Base-by-base conservation (phyloP, 2,888 invertebrate genomes). In the Keiferia lycopersicella region DNA sequence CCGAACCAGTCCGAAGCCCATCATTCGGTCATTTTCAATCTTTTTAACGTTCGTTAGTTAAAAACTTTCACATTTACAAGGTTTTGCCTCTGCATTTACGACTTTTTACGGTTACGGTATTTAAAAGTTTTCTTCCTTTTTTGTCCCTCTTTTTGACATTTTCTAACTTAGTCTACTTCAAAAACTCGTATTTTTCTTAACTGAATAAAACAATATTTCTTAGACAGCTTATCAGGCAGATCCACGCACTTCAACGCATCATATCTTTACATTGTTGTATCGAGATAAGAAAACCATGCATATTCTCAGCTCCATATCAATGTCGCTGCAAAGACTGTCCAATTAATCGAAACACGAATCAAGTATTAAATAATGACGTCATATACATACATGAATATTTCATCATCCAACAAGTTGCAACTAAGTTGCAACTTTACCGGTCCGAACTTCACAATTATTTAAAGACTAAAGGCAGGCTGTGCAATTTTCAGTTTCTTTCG, bases 1-100 rank as follows among this genome's bases (percentile, higher is more conserved):
- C 86, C 68, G 71, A 84, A 87, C 87, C 83, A 76, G 86, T 86
- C 74, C 66, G 70, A 71, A 75, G 77, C 69, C 75, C 71, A 69
- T 67, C 81, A 83, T 83, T 82, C 80, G 79, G 82, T 82, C 68
- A 74, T 77, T 82, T 79, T 79, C 71, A 77, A 71, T 65, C 74
- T 72, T 77, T 78, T 77, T 72, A 71, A 73, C 68, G 34, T 30
- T 34, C 51, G 11, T 11, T 51, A 18, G 11, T 22, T 18, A 22
- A 51, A 51, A 51, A 51, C 18, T n/a, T n/a, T n/a, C n/a, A 16
- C n/a, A 16, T 45, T 45, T 45, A 16, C 11, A 41, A 45, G 8
- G 34, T 34, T 34, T 10, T 10, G 34, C 34, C 34, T 34, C 34
- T 4, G 34, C 34, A 34, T 34, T 34, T 34, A 34, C 10, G 34